These are phyloP conservation scores for Caerostris darwini DNA, from an alignment of 1,140 invertebrate species.

Conservation along the genomic window DNA sequence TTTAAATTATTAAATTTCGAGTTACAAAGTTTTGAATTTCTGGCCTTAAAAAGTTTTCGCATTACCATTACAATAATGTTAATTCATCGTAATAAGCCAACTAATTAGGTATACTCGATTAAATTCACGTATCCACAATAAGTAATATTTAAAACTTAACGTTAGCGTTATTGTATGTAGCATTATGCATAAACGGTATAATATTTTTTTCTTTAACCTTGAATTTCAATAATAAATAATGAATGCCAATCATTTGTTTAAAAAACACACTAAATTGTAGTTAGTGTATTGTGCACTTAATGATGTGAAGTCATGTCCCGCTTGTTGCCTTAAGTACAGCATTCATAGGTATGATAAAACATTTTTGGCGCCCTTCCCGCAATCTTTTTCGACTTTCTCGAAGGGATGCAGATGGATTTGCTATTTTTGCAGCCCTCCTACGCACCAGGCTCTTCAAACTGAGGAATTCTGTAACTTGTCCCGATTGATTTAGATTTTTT, in stretches of 20 bases:
- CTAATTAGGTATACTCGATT: no score
- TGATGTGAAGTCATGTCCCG: background rate
- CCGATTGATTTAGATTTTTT: slow-evolving; percentile 34
- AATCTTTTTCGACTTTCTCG: slow-evolving; percentile 14
- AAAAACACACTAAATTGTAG: background rate
- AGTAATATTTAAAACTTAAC: no score
- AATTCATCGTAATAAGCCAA: no score
- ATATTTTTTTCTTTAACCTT: background rate
- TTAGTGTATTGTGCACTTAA: background rate
- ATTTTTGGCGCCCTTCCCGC: slow-evolving; percentile 29
- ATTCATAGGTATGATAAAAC: slow-evolving; percentile 41
- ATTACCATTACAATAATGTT: no score
- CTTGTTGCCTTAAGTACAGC: background rate
- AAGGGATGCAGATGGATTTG: slow-evolving; percentile 50
- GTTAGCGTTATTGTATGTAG: no score
- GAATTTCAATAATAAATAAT: background rate
- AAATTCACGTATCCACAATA: no score
- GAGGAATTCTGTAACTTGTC: slow-evolving; percentile 49
- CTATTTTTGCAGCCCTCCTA: slow-evolving; percentile 49
- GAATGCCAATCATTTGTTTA: background rate
- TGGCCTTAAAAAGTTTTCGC: no score
- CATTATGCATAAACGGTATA: no score
- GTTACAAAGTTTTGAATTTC: no score
- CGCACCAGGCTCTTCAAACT: slow-evolving; percentile 37
- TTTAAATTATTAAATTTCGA: no score